Base-by-base conservation (phyloP, 2,888 invertebrate genomes). In the Eurytoma californica region DNA sequence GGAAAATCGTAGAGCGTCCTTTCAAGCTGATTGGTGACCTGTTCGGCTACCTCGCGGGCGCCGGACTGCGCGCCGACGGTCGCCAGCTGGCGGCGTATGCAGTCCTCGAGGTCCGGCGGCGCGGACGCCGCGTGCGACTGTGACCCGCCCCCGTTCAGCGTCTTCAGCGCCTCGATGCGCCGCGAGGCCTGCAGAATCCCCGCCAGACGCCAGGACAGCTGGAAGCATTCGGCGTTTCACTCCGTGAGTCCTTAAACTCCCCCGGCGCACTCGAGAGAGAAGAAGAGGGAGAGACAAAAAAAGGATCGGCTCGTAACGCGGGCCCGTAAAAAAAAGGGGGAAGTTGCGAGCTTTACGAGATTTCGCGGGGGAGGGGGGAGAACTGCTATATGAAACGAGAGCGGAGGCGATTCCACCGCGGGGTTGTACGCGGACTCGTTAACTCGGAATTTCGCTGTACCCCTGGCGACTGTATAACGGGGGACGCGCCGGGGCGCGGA, bases 1-100 rank as follows among this genome's bases (percentile, higher is more conserved):
- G 97, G 97, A 91, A 98, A 98, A 91, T 98, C 98, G 87, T 96
- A 97, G 20, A 98, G 92, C 0, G 98, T 98, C 83, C 95, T 95
- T 90, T 97, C 94, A 82, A 98, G 94, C 92, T 96, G 94, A 81
- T 51, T 83, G 73, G 88, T 84, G 76, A 89, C 88, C 77, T 88
- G 89, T 67, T 86, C 84, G 55, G 86, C 86, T 69, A 89, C 89
- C 82, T 88, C 87, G 16, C 82, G 83, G 9, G 84, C 84, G 74
- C 89, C 89, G 76, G 85, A 88, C 75, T 84, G 83, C 20, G 84
- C 84, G 1, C 88, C 89, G 76, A 84, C 85, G 75, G 84, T 87
- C 5, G 87, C 87, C 81, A 89, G 77, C 80, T 89, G 89, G 55
- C 86, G 84, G 47, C 85, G 86, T 79, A 89, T 86, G 82, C 86